Percentiles rank a stretch among this genome's conserved stretches.
Conservation (phyloP, 2,888 invertebrate genomes). For the Tinea semifulvella region DNA sequence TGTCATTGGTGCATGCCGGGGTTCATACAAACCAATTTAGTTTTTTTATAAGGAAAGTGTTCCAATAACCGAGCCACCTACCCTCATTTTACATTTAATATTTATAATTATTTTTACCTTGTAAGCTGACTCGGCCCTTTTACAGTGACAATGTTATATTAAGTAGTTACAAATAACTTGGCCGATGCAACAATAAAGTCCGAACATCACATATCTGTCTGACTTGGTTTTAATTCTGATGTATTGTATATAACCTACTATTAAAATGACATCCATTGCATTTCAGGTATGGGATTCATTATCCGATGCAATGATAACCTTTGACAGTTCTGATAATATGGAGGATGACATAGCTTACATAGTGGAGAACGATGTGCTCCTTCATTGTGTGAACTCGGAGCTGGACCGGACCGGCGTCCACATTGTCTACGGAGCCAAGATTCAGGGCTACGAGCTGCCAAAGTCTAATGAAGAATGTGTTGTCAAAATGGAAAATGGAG, state of each 20-base stretch:
- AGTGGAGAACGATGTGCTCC: constrained; percentile 91
- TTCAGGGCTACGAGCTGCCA: constrained; percentile 71
- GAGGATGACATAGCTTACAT: constrained; percentile 86
- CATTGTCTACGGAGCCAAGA: constrained; percentile 74
- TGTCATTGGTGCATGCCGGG: too few species aligned
- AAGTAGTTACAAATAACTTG: neutral
- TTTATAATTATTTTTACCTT: too few species aligned
- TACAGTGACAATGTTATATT: too few species aligned
- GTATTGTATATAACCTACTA: too few species aligned
- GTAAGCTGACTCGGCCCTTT: too few species aligned
- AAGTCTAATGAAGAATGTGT: constrained; percentile 35
- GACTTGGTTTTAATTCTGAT: too few species aligned
- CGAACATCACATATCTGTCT: too few species aligned
- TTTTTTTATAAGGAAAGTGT: too few species aligned
- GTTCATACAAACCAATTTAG: too few species aligned
- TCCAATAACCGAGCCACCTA: too few species aligned
- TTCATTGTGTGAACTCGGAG: constrained; percentile 75
- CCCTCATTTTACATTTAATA: too few species aligned
- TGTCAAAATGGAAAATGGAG: constrained; percentile 72
- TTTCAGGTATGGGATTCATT: constrained; percentile 91
- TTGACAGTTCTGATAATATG: constrained; percentile 75
- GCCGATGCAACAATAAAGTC: constrained; percentile 7
- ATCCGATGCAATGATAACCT: constrained; percentile 89
- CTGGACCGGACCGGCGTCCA: constrained; percentile 52
- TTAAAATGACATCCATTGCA: too few species aligned